Conservation (phyloP, 2,888 invertebrate genomes). For the Melanargia galathea region DNA sequence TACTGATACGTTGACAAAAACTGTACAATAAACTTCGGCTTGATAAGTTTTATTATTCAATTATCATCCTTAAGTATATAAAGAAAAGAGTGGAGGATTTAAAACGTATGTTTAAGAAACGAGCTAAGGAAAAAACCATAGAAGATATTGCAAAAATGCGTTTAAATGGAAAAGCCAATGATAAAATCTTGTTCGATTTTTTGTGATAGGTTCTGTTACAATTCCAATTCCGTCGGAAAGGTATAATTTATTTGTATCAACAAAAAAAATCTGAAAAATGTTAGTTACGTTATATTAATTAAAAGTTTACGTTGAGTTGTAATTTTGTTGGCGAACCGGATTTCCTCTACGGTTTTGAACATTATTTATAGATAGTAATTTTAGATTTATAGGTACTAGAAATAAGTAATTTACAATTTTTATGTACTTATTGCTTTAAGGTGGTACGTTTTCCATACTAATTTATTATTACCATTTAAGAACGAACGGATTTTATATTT, state of each 20-base stretch:
- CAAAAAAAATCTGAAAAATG: conserved; percentile 6
- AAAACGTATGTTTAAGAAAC: background rate
- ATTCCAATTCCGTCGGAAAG: background rate
- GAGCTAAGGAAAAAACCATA: conserved; percentile 22
- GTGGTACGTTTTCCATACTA: too few relatives aligned
- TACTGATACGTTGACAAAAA: conserved; percentile 22
- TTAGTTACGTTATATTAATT: conserved; percentile 7
- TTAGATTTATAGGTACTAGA: background rate
- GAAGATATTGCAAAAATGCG: conserved; percentile 28
- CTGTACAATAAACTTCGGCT: background rate
- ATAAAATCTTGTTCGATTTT: conserved; percentile 19
- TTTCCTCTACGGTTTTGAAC: background rate
- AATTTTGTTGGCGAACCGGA: background rate
- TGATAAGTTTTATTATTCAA: conserved; percentile 5
- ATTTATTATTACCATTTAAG: too few relatives aligned
- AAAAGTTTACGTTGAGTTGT: background rate
- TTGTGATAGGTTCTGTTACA: too few relatives aligned
- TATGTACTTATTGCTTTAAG: too few relatives aligned
- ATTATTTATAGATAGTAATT: background rate
- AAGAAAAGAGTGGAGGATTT: background rate
- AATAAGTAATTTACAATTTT: too few relatives aligned
- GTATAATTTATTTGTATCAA: background rate
- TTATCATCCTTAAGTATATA: background rate
- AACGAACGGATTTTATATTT: too few relatives aligned
- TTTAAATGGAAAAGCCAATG: conserved; percentile 21